Evolutionary conservation across 2,113 vertebrate species (phyloP).

Genomic region (Artemisiospiza belli): DNA sequence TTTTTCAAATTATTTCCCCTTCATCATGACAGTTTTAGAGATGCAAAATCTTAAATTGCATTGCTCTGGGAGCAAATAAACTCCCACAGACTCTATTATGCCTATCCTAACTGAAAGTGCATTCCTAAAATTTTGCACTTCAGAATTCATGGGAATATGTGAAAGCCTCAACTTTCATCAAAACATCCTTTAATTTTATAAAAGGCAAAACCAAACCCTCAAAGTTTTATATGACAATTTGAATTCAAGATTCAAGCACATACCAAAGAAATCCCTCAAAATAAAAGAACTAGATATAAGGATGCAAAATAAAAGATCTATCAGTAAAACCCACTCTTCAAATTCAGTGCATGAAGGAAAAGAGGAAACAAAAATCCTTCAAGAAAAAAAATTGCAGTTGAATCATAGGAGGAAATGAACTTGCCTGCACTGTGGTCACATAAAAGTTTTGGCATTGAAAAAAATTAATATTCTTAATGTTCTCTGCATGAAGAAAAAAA

Average conservation of each 20-base stretch:
- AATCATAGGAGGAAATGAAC: neutral
- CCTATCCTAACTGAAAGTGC: neutral
- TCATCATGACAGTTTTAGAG: neutral
- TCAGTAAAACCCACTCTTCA: neutral
- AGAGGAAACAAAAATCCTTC: neutral
- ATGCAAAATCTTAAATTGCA: neutral
- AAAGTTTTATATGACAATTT: neutral
- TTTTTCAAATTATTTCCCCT: neutral
- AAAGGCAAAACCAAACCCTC: neutral
- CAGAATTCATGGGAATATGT: neutral
- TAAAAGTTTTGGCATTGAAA: neutral
- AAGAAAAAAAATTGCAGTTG: neutral
- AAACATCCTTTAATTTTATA: neutral
- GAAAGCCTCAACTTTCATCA: neutral
- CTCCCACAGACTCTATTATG: neutral
- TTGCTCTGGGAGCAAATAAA: neutral
- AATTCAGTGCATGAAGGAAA: neutral
- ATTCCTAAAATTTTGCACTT: neutral
- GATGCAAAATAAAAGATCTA: neutral
- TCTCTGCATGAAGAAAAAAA: neutral
- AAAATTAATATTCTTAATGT: neutral
- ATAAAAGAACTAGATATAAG: neutral
- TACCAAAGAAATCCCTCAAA: neutral
- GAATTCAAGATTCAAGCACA: neutral
- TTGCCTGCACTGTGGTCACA: neutral